These are phyloP conservation scores for Oxytorus armatus DNA, from an alignment of 2,888 invertebrate genomes.

Conservation along the genomic window DNA sequence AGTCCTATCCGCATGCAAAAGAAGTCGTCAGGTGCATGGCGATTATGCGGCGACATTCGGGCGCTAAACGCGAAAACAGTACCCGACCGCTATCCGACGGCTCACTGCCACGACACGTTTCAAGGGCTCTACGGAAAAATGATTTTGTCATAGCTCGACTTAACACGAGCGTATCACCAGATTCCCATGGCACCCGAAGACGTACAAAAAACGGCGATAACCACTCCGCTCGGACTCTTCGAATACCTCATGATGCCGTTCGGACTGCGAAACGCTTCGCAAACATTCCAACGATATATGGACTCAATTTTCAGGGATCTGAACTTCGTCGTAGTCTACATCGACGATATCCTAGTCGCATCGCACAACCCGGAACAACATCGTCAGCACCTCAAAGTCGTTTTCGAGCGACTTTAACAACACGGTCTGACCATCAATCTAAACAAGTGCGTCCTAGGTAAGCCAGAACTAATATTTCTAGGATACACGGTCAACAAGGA, in stretches of 20 bases:
- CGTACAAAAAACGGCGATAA: conserved; percentile 40
- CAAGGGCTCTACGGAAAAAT: conserved; percentile 25
- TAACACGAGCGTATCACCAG: background rate
- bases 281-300: conserved; percentile 48
- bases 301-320: conserved; percentile 13
- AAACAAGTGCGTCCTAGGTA: conserved; percentile 2
- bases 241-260: conserved; percentile 43
- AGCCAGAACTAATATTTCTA: background rate
- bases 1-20: background rate
- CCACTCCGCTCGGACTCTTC: conserved; percentile 40
- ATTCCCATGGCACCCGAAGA: conserved; percentile 29
- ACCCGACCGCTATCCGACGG: conserved; percentile 4
- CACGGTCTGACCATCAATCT: background rate
- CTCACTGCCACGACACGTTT: background rate
- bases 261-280: conserved; percentile 15
- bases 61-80: too few species aligned
- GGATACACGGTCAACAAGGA: background rate
- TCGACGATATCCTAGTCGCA: conserved; percentile 29
- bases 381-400: background rate
- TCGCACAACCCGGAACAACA: conserved; percentile 27
- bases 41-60: too few species aligned
- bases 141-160: conserved; percentile 21
- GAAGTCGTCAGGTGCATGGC: background rate
- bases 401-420: background rate
- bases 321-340: conserved; percentile 19